Evolutionary conservation across 2,113 vertebrate species (phyloP).

Genomic region (Sceloporus undulatus): DNA sequence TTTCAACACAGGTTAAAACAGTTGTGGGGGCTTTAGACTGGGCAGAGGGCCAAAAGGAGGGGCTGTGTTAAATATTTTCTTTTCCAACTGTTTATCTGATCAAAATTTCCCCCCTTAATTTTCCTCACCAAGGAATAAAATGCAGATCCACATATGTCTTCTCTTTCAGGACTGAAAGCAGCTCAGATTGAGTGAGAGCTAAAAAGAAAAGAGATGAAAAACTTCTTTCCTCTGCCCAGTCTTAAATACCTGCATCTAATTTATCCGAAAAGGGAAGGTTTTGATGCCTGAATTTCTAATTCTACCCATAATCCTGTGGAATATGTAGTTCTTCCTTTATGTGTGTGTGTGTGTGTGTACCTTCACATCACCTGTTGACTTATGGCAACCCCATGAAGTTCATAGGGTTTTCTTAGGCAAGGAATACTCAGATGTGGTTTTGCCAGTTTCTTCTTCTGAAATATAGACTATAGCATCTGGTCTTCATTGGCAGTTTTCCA

Average conservation of each 20-base stretch:
- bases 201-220: neutral
- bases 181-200: neutral
- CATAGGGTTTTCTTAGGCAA: too few species aligned
- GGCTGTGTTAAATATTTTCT: neutral
- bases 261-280: too few species aligned
- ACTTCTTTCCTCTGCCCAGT: too few species aligned
- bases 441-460: too few species aligned
- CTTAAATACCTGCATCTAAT: too few species aligned
- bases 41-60: neutral
- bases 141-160: neutral
- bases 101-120: neutral
- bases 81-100: neutral
- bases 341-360: too few species aligned
- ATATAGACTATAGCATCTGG: too few species aligned
- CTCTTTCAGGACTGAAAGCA: neutral
- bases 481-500: too few species aligned
- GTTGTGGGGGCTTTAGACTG: neutral
- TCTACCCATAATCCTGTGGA: neutral
- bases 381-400: too few species aligned
- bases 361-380: too few species aligned
- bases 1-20: neutral
- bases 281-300: too few species aligned
- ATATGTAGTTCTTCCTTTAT: neutral
- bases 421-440: too few species aligned
- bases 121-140: neutral